Evolutionary conservation across 2,113 vertebrate genomes (phyloP).

Genomic region (Coptodon bakossiorum): DNA sequence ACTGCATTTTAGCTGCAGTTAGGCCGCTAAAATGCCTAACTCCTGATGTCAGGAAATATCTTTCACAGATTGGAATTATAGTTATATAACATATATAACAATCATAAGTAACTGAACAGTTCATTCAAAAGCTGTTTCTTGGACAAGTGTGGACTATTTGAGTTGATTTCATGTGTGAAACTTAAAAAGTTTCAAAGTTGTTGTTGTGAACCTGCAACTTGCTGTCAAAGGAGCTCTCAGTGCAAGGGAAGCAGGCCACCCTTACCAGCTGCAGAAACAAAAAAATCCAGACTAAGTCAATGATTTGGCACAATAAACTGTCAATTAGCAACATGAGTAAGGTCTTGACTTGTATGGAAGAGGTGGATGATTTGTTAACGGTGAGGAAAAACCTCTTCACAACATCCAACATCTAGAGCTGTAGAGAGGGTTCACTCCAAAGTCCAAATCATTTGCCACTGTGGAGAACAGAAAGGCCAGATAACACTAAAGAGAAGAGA

Average conservation of each 20-base stretch:
- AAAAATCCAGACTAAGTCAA: background rate
- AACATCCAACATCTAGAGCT: background rate
- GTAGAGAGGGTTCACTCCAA: background rate
- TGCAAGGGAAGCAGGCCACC: background rate
- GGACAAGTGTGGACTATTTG: background rate
- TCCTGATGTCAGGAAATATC: background rate
- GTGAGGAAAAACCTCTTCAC: background rate
- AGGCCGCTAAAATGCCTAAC: background rate
- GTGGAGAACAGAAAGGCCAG: background rate
- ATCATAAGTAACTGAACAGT: background rate
- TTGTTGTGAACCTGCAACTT: background rate
- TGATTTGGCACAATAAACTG: background rate
- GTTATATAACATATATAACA: background rate
- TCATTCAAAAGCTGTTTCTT: background rate
- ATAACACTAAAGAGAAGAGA: background rate
- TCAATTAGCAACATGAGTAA: background rate
- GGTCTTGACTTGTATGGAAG: background rate
- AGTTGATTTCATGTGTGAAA: background rate
- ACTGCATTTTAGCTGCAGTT: background rate
- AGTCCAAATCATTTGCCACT: background rate
- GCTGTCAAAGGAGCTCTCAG: background rate
- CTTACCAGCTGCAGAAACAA: background rate
- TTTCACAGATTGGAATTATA: background rate
- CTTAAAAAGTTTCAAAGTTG: background rate
- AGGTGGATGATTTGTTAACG: background rate